Base-by-base conservation (phyloP, 2,797 vertebrate species). In the Gymnoscopelus microlampas region DNA sequence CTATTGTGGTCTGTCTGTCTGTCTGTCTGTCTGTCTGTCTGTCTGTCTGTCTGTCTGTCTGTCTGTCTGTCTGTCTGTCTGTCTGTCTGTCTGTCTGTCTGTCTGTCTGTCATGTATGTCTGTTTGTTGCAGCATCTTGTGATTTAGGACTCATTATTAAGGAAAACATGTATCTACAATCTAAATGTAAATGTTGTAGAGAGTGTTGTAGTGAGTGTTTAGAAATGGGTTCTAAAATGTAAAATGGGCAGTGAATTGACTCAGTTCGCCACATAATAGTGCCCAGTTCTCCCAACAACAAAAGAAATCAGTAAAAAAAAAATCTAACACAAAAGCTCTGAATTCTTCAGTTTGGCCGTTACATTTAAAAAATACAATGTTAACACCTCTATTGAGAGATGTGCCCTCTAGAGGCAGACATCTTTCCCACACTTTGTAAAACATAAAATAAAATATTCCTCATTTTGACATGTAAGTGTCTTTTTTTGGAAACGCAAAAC, bases 401-500 rank as follows among this genome's bases (percentile, higher is more conserved):
- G 63, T 70, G 79, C 76, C 83, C 77, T 58, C 73, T 69, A 69
- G 74, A 84, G 82, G 77, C 48, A 73, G 35, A 29, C 7, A 29
- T 26, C 66, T 71, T 65, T 82, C 68, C 80, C 63, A 71, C 66
- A 76, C 60, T 64, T 53, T 11, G 14, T 29, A 13, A 29, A 53
- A 24, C 39, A 19, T 19, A 19, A 19, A 19, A 19, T 19, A 19
- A 19, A 19, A 19, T 77, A 63, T 66, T 71, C 68, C 58, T 69
- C 60, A 73, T 51, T 0, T 74, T 53, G 63, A 74, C 19, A 0
- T 59, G 79, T 82, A 19, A 19, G 19, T 64, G 74, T 66, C 23
- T 48, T 54, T 54, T 64, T 13, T 7, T 74, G 71, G 79, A 68
- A 68, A 32, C 53, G 66, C 68, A 82, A 82, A n/a, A 53, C 14